Evolutionary conservation across 1,140 invertebrate genomes (phyloP).

Genomic region (Drosophila sechellia): DNA sequence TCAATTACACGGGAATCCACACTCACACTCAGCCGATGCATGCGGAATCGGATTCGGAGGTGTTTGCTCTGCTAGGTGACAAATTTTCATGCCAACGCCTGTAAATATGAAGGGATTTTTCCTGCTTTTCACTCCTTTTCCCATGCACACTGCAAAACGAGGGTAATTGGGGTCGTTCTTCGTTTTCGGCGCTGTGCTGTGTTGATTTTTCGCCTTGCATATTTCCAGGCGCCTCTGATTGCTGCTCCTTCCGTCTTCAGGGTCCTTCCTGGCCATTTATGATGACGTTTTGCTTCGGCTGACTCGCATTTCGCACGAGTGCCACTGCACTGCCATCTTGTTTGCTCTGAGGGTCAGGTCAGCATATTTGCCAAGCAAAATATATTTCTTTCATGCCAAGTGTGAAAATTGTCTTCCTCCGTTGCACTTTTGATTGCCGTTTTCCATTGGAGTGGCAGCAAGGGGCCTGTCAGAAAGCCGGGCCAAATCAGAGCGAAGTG

Average conservation of each 20-base stretch:
- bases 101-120: conserved; percentile 76
- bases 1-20: conserved; percentile 56
- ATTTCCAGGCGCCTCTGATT: conserved; percentile 68
- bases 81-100: conserved; percentile 81
- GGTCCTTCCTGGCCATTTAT: conserved; percentile 59
- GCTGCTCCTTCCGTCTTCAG: conserved; percentile 42
- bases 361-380: conserved; percentile 78
- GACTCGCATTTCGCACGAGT: conserved; percentile 76
- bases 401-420: conserved; percentile 76
- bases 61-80: conserved; percentile 80
- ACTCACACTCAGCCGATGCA: conserved; percentile 7
- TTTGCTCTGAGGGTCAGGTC: conserved; percentile 81
- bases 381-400: conserved; percentile 66
- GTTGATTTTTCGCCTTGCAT: conserved; percentile 82
- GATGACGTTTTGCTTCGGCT: conserved; percentile 68
- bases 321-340: conserved; percentile 63
- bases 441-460: conserved; percentile 55
- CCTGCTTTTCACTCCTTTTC: conserved; percentile 41
- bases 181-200: conserved; percentile 59
- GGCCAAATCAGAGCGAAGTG: conserved; percentile 59
- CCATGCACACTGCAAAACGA: conserved; percentile 62
- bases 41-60: conserved; percentile 20
- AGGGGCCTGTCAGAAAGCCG: conserved; percentile 24
- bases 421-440: conserved; percentile 80
- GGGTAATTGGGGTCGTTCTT: conserved; percentile 82